These are phyloP conservation scores for Invenusta paracnida DNA, from an alignment of 2,888 invertebrate genomes.

Conservation along the genomic window DNA sequence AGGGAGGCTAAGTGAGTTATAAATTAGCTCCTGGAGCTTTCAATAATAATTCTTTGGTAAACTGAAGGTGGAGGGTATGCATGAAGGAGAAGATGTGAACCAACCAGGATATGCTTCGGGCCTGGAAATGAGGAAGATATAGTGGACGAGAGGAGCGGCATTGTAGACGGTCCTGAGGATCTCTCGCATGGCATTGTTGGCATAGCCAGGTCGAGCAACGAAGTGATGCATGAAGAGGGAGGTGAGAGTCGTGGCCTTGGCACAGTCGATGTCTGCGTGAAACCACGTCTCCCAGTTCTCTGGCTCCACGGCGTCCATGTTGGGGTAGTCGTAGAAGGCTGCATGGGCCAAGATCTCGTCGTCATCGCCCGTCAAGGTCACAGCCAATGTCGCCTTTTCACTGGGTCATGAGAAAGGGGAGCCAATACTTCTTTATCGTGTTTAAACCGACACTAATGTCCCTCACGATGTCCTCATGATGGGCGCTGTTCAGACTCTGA, in stretches of 20 bases:
- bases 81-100: background rate
- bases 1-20: too few species aligned
- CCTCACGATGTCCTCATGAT: too few species aligned
- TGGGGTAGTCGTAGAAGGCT: constrained; percentile 60
- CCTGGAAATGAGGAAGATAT: constrained; percentile 55
- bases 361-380: constrained; percentile 56
- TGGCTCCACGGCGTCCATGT: constrained; percentile 50
- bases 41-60: too few species aligned
- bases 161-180: constrained; percentile 58
- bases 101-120: constrained; percentile 55
- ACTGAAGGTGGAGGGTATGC: background rate
- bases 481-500: too few species aligned
- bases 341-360: constrained; percentile 59
- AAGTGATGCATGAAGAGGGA: constrained; percentile 59
- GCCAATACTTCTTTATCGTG: too few species aligned
- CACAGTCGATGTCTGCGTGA: constrained; percentile 48
- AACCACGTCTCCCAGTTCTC: constrained; percentile 57
- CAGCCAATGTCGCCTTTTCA: constrained; percentile 58
- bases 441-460: too few species aligned
- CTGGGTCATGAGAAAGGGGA: constrained; percentile 45
- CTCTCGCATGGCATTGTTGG: constrained; percentile 56
- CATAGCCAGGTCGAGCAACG: constrained; percentile 56
- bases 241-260: constrained; percentile 53
- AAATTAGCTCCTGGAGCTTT: too few species aligned
- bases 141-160: constrained; percentile 58